Conservation (phyloP, 2,888 invertebrate genomes). For the Platerodrilus igneus region DNA sequence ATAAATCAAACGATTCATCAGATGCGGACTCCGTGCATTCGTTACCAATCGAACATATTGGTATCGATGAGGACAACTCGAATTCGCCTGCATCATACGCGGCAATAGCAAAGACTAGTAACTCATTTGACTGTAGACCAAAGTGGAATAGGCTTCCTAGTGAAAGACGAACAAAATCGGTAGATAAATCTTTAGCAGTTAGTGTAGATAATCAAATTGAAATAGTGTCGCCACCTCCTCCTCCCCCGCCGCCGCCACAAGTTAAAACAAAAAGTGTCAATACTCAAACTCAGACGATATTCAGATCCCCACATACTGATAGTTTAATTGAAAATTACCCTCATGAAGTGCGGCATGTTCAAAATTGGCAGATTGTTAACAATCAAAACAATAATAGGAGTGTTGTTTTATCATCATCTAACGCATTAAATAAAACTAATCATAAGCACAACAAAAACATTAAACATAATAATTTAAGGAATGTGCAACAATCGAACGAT, state of each 20-base stretch:
- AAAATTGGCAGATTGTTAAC: constrained; percentile 42
- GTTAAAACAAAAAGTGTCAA: too few relatives aligned
- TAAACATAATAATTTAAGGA: constrained; percentile 11
- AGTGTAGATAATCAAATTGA: constrained; percentile 9
- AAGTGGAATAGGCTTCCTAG: constrained; percentile 35
- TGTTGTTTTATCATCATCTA: neutral
- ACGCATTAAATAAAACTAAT: constrained; percentile 4
- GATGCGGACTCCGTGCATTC: constrained; percentile 83
- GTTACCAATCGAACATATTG: constrained; percentile 55
- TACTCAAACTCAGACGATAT: neutral
- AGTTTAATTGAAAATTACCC: too few relatives aligned
- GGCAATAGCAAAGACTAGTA: constrained; percentile 65
- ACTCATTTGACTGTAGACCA: constrained; percentile 32
- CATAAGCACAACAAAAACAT: constrained; percentile 7
- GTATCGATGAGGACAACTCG: constrained; percentile 16
- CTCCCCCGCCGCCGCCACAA: too few relatives aligned
- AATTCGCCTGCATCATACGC: constrained; percentile 63
- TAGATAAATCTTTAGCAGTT: constrained; percentile 2
- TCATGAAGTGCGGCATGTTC: constrained; percentile 39
- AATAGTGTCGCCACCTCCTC: constrained; percentile 6
- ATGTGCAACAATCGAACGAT: constrained; percentile 4
- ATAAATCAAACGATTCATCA: constrained; percentile 77
- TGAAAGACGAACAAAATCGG: constrained; percentile 21
- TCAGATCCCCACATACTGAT: too few relatives aligned
- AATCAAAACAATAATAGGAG: constrained; percentile 21